A percentile compares a stretch with the other conserved stretches of the same genome.
phyloP scores from a whole-genome alignment of 2,113 vertebrate genomes.

The Aleadryas rufinucha region DNA sequence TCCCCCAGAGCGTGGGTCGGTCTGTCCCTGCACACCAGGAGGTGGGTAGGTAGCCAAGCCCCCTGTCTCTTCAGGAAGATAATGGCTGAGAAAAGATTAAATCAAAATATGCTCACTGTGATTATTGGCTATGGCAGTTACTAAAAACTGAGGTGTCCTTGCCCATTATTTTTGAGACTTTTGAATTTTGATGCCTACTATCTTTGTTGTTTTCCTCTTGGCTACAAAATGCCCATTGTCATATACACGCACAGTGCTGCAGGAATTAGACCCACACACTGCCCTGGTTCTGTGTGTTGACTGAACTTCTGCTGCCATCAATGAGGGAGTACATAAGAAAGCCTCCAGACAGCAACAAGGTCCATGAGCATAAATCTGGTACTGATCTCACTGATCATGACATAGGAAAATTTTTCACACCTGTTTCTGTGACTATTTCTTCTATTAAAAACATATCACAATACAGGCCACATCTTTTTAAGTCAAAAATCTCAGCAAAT shows the following conservation, averaged over 20 bases:
- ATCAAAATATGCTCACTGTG: neutral
- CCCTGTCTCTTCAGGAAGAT: neutral
- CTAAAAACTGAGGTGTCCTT: neutral
- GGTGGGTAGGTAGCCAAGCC: neutral
- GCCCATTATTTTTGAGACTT: rapidly evolving
- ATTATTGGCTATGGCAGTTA: neutral
- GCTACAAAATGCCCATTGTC: neutral
- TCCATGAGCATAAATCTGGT: neutral
- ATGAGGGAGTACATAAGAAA: neutral
- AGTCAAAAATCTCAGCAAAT: neutral
- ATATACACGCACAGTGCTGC: neutral
- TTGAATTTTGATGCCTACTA: neutral
- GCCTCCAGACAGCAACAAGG: neutral
- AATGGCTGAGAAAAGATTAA: neutral
- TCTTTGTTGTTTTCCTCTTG: neutral
- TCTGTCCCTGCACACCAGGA: neutral
- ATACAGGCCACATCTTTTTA: neutral
- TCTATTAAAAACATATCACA: neutral
- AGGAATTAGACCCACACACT: neutral
- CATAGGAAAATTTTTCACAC: neutral
- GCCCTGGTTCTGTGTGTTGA: neutral
- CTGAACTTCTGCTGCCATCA: neutral
- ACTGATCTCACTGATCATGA: neutral
- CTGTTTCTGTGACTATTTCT: neutral
- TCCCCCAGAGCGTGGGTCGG: rapidly evolving